A percentile compares a stretch with the other conserved stretches of the same genome.
phyloP scores from a whole-genome alignment of 2,797 vertebrate genomes.

The Eremophila alpestris region DNA sequence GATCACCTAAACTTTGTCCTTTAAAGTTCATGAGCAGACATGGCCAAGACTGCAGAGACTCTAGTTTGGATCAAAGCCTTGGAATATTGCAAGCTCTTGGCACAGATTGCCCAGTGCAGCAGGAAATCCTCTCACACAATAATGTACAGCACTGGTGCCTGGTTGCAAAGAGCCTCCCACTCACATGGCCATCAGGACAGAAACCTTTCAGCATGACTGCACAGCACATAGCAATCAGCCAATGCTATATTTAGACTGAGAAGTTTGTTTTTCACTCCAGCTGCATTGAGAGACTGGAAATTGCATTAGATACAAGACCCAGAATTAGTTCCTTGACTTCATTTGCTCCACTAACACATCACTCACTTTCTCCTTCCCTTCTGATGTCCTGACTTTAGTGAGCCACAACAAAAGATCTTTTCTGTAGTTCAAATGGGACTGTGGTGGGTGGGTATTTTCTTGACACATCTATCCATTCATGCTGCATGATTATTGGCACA shows the following conservation, averaged over 20 bases:
- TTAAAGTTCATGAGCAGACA: background rate
- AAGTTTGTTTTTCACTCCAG: background rate
- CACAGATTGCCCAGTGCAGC: background rate
- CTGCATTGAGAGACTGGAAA: background rate
- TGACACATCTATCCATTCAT: background rate
- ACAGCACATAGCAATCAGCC: background rate
- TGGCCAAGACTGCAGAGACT: background rate
- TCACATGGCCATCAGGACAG: background rate
- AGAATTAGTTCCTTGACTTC: background rate
- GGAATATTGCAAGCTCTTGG: background rate
- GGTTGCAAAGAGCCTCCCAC: background rate
- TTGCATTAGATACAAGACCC: background rate
- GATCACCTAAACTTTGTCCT: background rate
- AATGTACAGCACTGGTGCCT: background rate
- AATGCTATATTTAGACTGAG: background rate
- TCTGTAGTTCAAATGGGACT: background rate
- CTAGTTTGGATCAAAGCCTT: background rate
- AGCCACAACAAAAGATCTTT: background rate
- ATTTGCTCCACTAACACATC: accelerated
- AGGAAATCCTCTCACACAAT: background rate
- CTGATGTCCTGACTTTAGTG: background rate
- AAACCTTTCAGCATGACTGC: background rate
- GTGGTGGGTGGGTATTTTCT: background rate
- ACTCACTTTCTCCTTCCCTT: background rate
- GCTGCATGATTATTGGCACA: background rate